Conservation (phyloP, 1,140 invertebrate genomes). For the Aphidius gifuensis region DNA sequence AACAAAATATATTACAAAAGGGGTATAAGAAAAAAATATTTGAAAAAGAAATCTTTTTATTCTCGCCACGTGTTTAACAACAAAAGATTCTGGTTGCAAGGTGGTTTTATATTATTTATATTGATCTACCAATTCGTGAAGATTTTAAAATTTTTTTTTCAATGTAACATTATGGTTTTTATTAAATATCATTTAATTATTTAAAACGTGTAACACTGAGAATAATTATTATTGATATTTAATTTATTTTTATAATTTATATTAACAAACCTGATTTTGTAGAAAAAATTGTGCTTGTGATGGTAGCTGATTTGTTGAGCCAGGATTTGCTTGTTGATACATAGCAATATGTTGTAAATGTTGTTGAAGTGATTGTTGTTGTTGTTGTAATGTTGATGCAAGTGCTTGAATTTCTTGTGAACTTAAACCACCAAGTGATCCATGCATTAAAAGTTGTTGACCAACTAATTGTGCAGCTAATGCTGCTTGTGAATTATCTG, state of each 20-base stretch:
- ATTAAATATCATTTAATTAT: too few relatives aligned
- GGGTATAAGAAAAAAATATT: conserved; percentile 22
- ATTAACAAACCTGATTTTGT: conserved; percentile 70
- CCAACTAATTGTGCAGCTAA: conserved; percentile 66
- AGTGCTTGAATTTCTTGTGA: conserved; percentile 64
- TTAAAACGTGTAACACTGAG: too few relatives aligned
- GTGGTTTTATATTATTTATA: conserved; percentile 34
- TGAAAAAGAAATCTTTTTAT: conserved; percentile 15
- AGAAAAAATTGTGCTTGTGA: conserved; percentile 73
- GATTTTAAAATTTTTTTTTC: too few relatives aligned
- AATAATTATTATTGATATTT: too few relatives aligned
- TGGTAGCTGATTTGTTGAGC: conserved; percentile 56
- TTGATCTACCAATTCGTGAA: too few relatives aligned
- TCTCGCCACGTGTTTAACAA: conserved; percentile 50
- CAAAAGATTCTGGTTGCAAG: conserved; percentile 47
- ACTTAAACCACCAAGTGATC: conserved; percentile 53
- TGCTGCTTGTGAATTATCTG: conserved; percentile 58
- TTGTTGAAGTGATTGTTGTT: conserved; percentile 62
- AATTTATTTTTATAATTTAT: conserved; percentile 25
- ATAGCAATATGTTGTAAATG: conserved; percentile 72
- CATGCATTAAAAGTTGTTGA: conserved; percentile 61
- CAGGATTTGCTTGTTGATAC: conserved; percentile 60
- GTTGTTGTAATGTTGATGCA: conserved; percentile 64
- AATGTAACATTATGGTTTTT: too few relatives aligned
- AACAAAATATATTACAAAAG: conserved; percentile 20